These are phyloP conservation scores for Gymnarchus niloticus DNA, from an alignment of 2,113 vertebrate species.

Conservation along the genomic window DNA sequence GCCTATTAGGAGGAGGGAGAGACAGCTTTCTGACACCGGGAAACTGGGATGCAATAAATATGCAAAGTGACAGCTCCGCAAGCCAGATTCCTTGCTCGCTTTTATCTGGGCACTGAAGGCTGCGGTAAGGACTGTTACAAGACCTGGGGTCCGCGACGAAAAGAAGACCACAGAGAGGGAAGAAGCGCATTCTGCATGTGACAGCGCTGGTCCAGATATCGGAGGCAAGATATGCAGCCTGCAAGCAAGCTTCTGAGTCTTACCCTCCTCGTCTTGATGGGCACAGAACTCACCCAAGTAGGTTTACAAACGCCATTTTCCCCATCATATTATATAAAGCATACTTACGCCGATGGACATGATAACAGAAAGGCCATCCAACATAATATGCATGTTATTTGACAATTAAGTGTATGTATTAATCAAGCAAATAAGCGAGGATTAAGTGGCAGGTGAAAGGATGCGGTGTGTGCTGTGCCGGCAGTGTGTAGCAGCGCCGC, in stretches of 20 bases:
- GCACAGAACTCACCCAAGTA: slow-evolving; percentile 84
- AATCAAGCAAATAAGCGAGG: not conserved
- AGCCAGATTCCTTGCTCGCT: slow-evolving; percentile 57
- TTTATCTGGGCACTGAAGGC: slow-evolving; percentile 61
- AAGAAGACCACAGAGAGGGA: slow-evolving; percentile 27
- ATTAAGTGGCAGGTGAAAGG: not conserved
- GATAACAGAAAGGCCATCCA: slow-evolving; percentile 19
- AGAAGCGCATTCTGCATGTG: slow-evolving; percentile 50
- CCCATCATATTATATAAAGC: slow-evolving; percentile 34
- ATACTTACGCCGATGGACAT: slow-evolving; percentile 22
- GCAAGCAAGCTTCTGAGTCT: slow-evolving; percentile 77
- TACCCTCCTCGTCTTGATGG: slow-evolving; percentile 76
- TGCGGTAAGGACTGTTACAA: slow-evolving; percentile 34
- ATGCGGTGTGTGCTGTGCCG: not conserved
- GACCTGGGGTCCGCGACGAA: slow-evolving; percentile 31
- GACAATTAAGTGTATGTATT: not conserved
- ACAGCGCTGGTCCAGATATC: slow-evolving; percentile 54
- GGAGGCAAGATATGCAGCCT: slow-evolving; percentile 68
- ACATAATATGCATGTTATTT: not conserved
- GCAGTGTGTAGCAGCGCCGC: not conserved
- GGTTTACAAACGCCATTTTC: slow-evolving; percentile 70
- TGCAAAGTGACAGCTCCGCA: slow-evolving; percentile 66
- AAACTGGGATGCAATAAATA: slow-evolving; percentile 64
- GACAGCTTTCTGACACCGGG: slow-evolving; percentile 38
- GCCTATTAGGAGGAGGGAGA: slow-evolving; percentile 39